Conservation (phyloP, 2,113 vertebrate species). For the Scalopus aquaticus region DNA sequence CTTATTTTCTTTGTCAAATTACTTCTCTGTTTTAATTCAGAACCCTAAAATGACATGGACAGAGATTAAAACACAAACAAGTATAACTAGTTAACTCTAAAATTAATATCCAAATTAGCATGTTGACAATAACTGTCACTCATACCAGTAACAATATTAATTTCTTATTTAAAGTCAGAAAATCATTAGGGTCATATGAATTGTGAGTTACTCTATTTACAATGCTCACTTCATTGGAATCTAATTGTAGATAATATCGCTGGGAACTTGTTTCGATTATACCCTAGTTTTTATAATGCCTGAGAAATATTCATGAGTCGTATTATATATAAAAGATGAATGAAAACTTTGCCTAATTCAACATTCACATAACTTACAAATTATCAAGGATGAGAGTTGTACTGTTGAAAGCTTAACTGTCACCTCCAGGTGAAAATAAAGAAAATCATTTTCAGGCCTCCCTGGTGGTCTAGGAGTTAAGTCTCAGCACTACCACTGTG, state of each 20-base stretch:
- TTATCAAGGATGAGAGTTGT: not conserved
- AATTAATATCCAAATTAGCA: not conserved
- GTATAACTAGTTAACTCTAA: not conserved
- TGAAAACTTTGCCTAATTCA: constrained; percentile 24
- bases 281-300: not conserved
- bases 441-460: not conserved
- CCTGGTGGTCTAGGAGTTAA: no score
- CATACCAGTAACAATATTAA: not conserved
- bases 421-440: not conserved
- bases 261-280: not conserved
- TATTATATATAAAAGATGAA: not conserved
- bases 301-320: not conserved
- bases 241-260: not conserved
- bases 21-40: not conserved
- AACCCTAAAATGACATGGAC: not conserved
- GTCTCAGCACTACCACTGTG: no score
- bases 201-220: not conserved
- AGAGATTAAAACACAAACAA: constrained; percentile 4
- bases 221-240: not conserved
- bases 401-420: not conserved
- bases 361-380: not conserved
- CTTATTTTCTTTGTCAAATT: not conserved
- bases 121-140: not conserved
- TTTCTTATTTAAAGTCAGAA: constrained; percentile 31
- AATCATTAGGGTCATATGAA: not conserved